Evolutionary conservation across 2,888 invertebrate species (phyloP), one percentile per base, ranked within the genome.

Genomic region (Aphrophora alni): DNA sequence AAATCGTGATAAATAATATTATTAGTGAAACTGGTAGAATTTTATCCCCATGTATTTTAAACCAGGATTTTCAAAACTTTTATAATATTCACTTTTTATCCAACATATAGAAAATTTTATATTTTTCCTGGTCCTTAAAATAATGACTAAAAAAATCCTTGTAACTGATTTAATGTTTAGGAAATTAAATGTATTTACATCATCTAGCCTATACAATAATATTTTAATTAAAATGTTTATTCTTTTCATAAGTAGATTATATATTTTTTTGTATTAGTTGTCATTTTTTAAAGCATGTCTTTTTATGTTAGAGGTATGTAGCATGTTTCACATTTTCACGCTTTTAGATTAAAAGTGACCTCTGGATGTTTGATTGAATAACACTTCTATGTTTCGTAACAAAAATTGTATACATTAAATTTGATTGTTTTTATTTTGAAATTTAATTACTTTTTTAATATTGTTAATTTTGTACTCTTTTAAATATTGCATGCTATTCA

Each of bases 301-400:
- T 26, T 25, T n/a, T 33, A 74, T 38, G n/a, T 74, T 74, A 25
- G 38, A 17, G 14, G 24, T 74, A 5, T 74, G 4, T 74, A 33
- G 38, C n/a, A 25, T 26, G 38, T 38, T 33, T 74, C 28, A 71
- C 77, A 77, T 70, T 27, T 33, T 73, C 59, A 73, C 44, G 72
- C 72, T 74, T 78, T 72, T 28, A 51, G 4, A 70, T 25, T 28
- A 38, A 74, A 51, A 78, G 78, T 78, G 78, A 78, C 78, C 78
- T 78, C 78, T 78, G 74, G 12, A 44, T 44, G 44, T 44, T 44
- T 44, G 44, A 14, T 44, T 44, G 44, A 12, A 44, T 44, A 44
- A 44, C 44, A 44, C 44, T 44, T 44, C 44, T 14, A 14, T 44
- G 44, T 44, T 10, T n/a, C 7, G 12, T 44, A 44, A 44, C 17